Base-by-base conservation (phyloP, 2,797 vertebrate genomes). In the Otus scops region DNA sequence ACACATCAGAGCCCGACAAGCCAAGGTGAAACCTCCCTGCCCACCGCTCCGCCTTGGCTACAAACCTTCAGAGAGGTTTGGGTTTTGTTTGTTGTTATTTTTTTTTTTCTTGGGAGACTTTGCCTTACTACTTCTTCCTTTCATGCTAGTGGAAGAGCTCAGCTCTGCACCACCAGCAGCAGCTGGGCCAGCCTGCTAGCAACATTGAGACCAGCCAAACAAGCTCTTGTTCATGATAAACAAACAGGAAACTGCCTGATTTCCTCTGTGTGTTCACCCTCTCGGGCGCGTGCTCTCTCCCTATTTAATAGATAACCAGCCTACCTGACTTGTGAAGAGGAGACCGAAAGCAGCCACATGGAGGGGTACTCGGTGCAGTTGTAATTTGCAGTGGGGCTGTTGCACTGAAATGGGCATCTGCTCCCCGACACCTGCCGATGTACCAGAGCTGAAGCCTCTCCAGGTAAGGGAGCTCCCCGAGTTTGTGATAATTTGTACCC, bases 161-260 rank as follows among this genome's bases (percentile, higher is more conserved):
- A 73, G 69, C 73, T 51, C 50, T 41, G 47, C 69, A 64, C 32
- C 43, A 47, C 38, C 43, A 0, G 3, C 63, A 41, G 75, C 78
- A 43, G 71, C 71, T 17, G 26, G n/a, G 50, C 39, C 36, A 76
- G 64, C 75, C 47, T 0, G 1, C 57, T 48, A 71, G 39, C 70
- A 86, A 43, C 28, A n/a, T 8, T 27, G 59, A 41, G 65, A 90
- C 10, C 75, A 92, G 92, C 75, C 89, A 60, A 85, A 73, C 86
- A 70, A 84, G 64, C 84, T 91, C 93, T 88, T 92, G 86, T 67
- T 88, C 73, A 41, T 65, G 81, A 90, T 74, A 97, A 97, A 98
- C 97, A 97, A 96, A 97, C 96, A 97, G 97, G 97, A 97, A 98
- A 79, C 91, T 67, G 63, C 92, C 86, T 45, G 61, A 86, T 95